These are phyloP conservation scores for Agraylea sexmaculata DNA, from an alignment of 1,140 invertebrate species.

Conservation along the genomic window DNA sequence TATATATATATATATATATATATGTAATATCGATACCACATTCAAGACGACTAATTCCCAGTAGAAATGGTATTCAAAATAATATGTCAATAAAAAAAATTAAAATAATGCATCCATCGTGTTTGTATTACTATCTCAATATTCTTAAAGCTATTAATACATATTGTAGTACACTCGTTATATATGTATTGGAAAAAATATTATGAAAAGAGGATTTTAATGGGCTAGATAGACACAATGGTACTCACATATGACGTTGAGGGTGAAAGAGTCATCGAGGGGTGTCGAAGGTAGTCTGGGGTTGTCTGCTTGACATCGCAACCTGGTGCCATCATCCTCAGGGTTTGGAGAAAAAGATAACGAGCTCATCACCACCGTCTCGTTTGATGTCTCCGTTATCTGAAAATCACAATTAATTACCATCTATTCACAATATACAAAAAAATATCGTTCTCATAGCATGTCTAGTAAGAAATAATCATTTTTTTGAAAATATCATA, in stretches of 20 bases:
- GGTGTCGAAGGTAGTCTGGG: constrained; percentile 54
- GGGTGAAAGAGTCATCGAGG: constrained; percentile 64
- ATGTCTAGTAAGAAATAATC: no score
- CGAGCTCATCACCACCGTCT: constrained; percentile 60
- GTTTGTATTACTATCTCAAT: no score
- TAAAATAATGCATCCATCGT: no score
- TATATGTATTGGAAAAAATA: background rate
- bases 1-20: background rate
- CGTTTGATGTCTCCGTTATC: constrained; percentile 51
- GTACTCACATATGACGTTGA: constrained; percentile 81
- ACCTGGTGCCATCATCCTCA: constrained; percentile 67
- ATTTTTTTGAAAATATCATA: no score
- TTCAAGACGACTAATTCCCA: constrained; percentile 1
- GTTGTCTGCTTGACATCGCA: constrained; percentile 79
- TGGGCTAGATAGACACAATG: constrained; percentile 4
- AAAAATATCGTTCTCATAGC: background rate
- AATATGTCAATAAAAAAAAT: constrained; percentile 8
- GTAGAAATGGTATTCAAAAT: constrained; percentile 9
- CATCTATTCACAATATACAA: background rate
- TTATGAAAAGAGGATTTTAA: constrained; percentile 1
- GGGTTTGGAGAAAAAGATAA: constrained; percentile 67
- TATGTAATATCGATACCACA: no score
- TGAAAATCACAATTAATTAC: constrained; percentile 31
- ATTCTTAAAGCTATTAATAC: no score
- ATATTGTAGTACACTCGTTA: background rate